These are phyloP conservation scores for Heliocidaris erythrogramma DNA, from an alignment of 35 echinoderm and acorn worm species.

Conservation along the genomic window DNA sequence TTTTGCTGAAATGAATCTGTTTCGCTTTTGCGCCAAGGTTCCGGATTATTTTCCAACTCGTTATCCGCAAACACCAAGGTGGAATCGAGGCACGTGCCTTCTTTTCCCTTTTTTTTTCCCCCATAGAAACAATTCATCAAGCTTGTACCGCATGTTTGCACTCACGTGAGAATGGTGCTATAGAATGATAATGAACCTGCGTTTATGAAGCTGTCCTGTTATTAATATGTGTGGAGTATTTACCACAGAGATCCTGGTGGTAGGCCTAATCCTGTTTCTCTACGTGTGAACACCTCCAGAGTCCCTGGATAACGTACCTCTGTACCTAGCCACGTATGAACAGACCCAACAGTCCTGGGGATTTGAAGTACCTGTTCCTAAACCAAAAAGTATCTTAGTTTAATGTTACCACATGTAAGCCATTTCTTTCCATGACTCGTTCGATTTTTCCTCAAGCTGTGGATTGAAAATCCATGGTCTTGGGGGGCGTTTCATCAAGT, in stretches of 20 bases:
- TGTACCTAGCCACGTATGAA: too few relatives aligned
- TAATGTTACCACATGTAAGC: too few relatives aligned
- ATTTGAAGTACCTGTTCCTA: neutral
- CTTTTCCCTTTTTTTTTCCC: too few relatives aligned
- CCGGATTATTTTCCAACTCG: neutral
- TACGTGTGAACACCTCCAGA: neutral
- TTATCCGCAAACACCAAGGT: neutral
- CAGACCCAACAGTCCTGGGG: too few relatives aligned
- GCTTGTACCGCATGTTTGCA: neutral
- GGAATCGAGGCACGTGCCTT: neutral
- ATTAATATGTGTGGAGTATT: slow-evolving; percentile 5
- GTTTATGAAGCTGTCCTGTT: neutral
- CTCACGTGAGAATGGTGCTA: neutral
- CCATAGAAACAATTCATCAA: neutral
- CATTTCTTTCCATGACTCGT: too few relatives aligned
- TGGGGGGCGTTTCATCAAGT: too few relatives aligned
- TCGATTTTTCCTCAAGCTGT: too few relatives aligned
- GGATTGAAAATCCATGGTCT: too few relatives aligned
- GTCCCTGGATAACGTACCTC: neutral
- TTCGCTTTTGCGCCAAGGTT: neutral
- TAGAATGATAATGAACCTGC: neutral
- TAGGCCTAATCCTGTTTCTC: neutral
- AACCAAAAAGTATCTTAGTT: too few relatives aligned
- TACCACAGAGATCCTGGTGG: neutral
- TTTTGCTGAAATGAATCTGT: neutral